Base-by-base conservation (phyloP, 2,113 vertebrate species). In the Falcunculus frontatus region DNA sequence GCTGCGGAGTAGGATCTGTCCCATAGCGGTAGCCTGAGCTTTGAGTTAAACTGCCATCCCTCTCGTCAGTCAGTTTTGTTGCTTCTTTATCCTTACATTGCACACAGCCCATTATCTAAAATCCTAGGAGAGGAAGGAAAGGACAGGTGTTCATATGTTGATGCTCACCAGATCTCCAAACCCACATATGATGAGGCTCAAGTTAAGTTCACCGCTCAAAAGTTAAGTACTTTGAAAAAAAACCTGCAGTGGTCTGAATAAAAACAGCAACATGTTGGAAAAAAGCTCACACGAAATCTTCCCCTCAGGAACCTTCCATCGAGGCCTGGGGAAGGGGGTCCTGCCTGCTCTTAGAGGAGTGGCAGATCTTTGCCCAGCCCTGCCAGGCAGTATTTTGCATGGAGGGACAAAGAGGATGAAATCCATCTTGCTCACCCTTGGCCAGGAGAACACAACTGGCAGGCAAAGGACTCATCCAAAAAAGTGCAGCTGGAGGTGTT, bases 51-150 rank as follows among this genome's bases (percentile, higher is more conserved):
- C 98, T 98, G 96, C 98, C 97, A 84, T 99, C 98, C 89, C 98
- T 97, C 95, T 99, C 98, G 5, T 99, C 99, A 16, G 99, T 99
- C 96, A 99, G 98, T 99, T 99, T 99, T 89, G 98, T 98, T 98
- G 99, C 99, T 98, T 99, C 99, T 98, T 99, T 99, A 96, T 99
- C 99, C 99, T 99, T 99, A 98, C 99, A 99, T 99, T 99, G 99
- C 98, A 99, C 99, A 99, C 99, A 99, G 99, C 99, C 99, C 99
- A 99, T 99, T 99, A 98, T 99, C 98, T 99, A 98, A 97, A 98
- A 97, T 98, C 98, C 99, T 99, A 97, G 37, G 53, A 35, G 64
- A 56, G 33, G 78, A 69, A 97, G 41, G 80, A 91, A 87, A 90
- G 44, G 50, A 73, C 30, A 84, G n/a, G 17, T 67, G 16, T 42